Conservation (phyloP, 2,113 vertebrate genomes). For the Oncorhynchus tshawytscha region DNA sequence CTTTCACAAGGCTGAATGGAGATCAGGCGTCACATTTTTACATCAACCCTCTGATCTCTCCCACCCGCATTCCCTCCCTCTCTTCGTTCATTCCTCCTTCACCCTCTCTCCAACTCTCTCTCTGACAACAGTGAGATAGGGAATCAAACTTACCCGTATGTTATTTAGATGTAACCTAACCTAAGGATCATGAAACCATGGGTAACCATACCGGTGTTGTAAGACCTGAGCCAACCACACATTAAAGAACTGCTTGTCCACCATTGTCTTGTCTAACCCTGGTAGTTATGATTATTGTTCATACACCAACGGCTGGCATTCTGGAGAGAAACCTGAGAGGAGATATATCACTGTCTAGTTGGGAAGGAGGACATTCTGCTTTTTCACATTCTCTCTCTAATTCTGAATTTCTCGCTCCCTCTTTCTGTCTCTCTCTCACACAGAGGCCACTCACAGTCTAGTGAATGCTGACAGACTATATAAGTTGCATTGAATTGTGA, state of each 20-base stretch:
- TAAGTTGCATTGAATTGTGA: no score
- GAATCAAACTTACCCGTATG: not conserved
- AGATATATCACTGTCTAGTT: not conserved
- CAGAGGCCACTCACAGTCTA: no score
- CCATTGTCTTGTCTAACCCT: conserved; percentile 1
- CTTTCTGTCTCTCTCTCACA: conserved; percentile 5
- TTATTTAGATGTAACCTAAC: no score
- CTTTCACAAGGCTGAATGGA: not conserved
- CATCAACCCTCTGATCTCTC: not conserved
- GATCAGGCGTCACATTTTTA: not conserved
- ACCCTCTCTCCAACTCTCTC: not conserved
- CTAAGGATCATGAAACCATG: not conserved
- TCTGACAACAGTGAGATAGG: no score
- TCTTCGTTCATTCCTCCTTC: not conserved
- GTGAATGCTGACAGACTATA: no score
- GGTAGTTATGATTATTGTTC: conserved; percentile 18
- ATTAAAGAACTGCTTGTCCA: not conserved
- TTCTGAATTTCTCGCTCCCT: no score
- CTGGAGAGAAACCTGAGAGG: conserved; percentile 10
- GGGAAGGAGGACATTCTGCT: not conserved
- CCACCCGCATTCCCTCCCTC: not conserved
- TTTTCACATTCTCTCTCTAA: no score
- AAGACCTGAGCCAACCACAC: not conserved
- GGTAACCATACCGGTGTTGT: conserved; percentile 27
- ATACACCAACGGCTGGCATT: not conserved